Conservation (phyloP, 2,113 vertebrate genomes). For the Tychaedon coryphoeus region DNA sequence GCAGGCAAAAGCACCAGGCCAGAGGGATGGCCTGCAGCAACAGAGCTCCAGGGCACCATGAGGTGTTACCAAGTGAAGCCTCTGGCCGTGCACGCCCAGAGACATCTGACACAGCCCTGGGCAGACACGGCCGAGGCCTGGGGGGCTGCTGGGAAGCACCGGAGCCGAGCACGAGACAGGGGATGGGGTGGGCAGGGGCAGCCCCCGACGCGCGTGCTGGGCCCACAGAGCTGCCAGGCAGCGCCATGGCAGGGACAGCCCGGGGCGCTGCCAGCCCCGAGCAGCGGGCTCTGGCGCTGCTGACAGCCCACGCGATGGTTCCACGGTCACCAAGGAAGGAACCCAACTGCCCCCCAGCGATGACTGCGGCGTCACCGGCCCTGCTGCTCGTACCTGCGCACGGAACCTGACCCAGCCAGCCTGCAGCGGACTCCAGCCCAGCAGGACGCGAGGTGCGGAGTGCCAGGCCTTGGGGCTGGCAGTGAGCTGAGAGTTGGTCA, state of each 20-base stretch:
- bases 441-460: background rate
- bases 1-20: background rate
- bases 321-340: background rate
- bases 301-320: fast-evolving
- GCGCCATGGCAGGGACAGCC: background rate
- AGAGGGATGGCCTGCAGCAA: background rate
- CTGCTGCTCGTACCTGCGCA: background rate
- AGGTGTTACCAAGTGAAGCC: background rate
- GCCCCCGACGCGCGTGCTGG: fast-evolving
- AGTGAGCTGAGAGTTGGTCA: background rate
- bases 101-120: background rate
- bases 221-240: background rate
- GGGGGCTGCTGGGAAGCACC: background rate
- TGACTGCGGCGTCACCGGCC: background rate
- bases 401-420: fast-evolving
- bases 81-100: background rate
- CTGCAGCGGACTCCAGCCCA: background rate
- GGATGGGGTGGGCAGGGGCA: background rate
- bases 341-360: fast-evolving
- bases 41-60: background rate
- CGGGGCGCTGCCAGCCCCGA: fast-evolving
- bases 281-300: fast-evolving
- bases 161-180: fast-evolving
- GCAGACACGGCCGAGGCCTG: background rate
- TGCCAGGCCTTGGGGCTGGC: background rate